Percentiles rank a stretch among this genome's conserved stretches.
Conservation (phyloP, 2,888 invertebrate species). For the Habroteleia sp. region DNA sequence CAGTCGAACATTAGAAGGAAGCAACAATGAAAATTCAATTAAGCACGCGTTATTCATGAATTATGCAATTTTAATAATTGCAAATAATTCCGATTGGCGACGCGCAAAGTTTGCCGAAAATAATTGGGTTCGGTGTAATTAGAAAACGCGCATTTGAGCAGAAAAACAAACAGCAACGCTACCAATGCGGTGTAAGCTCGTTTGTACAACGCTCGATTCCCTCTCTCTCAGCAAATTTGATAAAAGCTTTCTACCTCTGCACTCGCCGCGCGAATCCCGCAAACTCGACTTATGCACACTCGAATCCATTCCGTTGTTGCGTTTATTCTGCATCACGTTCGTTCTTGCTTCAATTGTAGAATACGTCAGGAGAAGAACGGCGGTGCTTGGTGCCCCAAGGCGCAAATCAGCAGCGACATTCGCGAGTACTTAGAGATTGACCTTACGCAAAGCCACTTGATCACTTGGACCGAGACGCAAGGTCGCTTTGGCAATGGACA, state of each 20-base stretch:
- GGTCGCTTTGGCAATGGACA: constrained; percentile 95
- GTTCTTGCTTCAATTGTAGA: constrained; percentile 81
- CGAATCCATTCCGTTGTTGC: background rate
- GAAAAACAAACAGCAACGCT: constrained; percentile 40
- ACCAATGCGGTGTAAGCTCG: constrained; percentile 51
- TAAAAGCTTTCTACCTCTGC: constrained; percentile 18
- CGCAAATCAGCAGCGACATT: constrained; percentile 87
- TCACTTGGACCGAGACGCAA: constrained; percentile 93
- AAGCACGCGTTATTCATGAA: constrained; percentile 14
- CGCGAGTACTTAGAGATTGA: constrained; percentile 93
- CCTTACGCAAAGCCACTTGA: constrained; percentile 87
- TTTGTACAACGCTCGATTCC: constrained; percentile 35
- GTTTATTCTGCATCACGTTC: constrained; percentile 34
- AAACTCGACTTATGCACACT: constrained; percentile 9
- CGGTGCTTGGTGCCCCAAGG: constrained; percentile 96
- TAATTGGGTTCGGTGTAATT: constrained; percentile 34
- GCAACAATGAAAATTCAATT: constrained; percentile 25
- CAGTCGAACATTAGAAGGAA: constrained; percentile 7
- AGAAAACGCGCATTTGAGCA: constrained; percentile 31
- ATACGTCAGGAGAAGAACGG: constrained; percentile 92
- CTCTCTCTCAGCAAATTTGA: constrained; percentile 41
- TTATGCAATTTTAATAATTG: constrained; percentile 24
- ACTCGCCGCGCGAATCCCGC: background rate
- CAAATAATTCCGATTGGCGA: constrained; percentile 21
- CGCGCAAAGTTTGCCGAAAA: constrained; percentile 25